phyloP scores from a whole-genome alignment of 2,113 vertebrate species.

The Fulmarus glacialis region DNA sequence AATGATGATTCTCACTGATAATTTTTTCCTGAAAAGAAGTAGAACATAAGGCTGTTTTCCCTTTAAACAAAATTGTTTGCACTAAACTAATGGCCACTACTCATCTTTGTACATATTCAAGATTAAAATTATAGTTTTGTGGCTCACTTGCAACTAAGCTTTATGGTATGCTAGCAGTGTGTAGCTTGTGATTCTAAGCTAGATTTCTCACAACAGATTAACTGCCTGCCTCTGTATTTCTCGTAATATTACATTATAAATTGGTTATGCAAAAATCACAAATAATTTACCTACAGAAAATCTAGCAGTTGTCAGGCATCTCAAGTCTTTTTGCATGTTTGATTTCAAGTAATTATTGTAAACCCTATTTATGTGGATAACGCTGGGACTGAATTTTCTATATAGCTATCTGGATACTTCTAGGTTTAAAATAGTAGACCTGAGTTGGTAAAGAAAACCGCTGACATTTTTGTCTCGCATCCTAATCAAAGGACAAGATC shows the following conservation, averaged over 20 bases:
- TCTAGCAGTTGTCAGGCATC: slow-evolving; percentile 13
- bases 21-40: slow-evolving; percentile 55
- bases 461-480: background rate
- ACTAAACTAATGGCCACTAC: slow-evolving; percentile 58
- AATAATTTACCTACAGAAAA: slow-evolving; percentile 42
- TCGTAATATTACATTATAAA: background rate
- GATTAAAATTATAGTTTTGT: slow-evolving; percentile 48
- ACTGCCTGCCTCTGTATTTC: slow-evolving; percentile 1
- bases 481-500: background rate
- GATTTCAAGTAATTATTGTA: background rate
- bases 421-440: background rate
- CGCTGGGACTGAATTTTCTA: background rate
- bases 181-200: slow-evolving; percentile 18
- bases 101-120: slow-evolving; percentile 39
- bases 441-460: slow-evolving; percentile 9
- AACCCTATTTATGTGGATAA: background rate
- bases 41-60: slow-evolving; percentile 51
- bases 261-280: background rate
- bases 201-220: slow-evolving; percentile 8
- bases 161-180: slow-evolving; percentile 56
- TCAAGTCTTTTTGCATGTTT: slow-evolving; percentile 18
- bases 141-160: slow-evolving; percentile 44
- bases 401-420: background rate
- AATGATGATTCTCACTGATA: slow-evolving; percentile 45
- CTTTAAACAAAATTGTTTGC: slow-evolving; percentile 61